Conservation (phyloP, 2,888 invertebrate species). For the Drosophila eohydei region DNA sequence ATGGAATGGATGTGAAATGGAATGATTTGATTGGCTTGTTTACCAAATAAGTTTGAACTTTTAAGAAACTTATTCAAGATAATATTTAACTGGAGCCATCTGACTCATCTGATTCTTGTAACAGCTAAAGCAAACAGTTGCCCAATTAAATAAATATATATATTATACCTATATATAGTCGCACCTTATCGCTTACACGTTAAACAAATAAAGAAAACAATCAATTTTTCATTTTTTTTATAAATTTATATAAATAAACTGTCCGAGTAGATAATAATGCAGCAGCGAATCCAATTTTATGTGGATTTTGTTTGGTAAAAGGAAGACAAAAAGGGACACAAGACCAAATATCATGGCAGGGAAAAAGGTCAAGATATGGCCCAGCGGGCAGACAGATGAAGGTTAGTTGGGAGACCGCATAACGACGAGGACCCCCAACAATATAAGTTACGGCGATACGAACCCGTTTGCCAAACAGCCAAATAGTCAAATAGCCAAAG, state of each 20-base stretch:
- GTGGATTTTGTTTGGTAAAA: conserved; percentile 6
- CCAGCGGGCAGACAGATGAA: conserved; percentile 47
- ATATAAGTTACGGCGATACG: conserved; percentile 33
- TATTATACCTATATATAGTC: background rate
- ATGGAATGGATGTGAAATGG: background rate
- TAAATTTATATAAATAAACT: conserved; percentile 23
- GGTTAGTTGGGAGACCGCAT: conserved; percentile 42
- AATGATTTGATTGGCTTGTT: conserved; percentile 12
- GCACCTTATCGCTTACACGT: conserved; percentile 30
- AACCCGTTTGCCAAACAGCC: conserved; percentile 32
- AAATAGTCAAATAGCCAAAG: conserved; percentile 8
- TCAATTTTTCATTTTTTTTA: conserved; percentile 11
- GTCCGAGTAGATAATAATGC: conserved; percentile 42
- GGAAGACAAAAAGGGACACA: conserved; percentile 13
- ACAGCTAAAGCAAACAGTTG: conserved; percentile 2
- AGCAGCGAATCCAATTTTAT: conserved; percentile 31
- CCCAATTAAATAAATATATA: background rate
- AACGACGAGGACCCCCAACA: conserved; percentile 13
- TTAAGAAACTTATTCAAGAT: background rate
- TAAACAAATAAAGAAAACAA: conserved; percentile 29
- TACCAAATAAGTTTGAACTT: conserved; percentile 5
- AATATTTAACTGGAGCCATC: conserved; percentile 5
- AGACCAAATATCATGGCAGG: conserved; percentile 44
- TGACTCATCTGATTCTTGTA: conserved; percentile 19
- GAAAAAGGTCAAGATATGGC: conserved; percentile 54